Conservation (phyloP, 2,113 vertebrate species). For the Takifugu flavidus region DNA sequence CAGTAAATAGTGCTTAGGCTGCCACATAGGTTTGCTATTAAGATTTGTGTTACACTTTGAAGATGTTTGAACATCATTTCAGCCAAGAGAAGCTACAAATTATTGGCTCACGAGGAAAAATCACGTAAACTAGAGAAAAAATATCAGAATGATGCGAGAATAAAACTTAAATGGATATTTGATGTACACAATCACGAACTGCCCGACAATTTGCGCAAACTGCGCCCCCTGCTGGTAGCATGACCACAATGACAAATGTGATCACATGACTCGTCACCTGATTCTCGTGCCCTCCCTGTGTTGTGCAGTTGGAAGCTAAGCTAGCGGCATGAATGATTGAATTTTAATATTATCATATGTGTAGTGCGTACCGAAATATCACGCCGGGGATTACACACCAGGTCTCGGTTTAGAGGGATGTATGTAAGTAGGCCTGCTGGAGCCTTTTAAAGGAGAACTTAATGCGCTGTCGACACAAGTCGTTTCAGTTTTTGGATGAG, state of each 20-base stretch:
- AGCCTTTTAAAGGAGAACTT: not conserved
- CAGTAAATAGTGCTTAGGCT: too few relatives aligned
- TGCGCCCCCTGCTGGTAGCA: constrained; percentile 25
- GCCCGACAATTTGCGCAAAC: not conserved
- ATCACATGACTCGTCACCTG: constrained; percentile 73
- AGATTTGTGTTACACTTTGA: too few relatives aligned
- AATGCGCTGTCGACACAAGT: constrained; percentile 29
- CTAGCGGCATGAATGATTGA: constrained; percentile 9
- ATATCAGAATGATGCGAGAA: not conserved
- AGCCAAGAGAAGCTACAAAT: not conserved
- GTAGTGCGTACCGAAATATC: not conserved
- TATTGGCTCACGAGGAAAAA: not conserved
- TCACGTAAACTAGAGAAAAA: constrained; percentile 6
- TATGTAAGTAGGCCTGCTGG: not conserved
- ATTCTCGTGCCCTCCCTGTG: constrained; percentile 26
- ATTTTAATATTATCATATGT: not conserved
- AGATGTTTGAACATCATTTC: too few relatives aligned
- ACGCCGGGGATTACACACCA: accelerated
- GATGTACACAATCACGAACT: not conserved
- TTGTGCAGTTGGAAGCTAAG: constrained; percentile 14
- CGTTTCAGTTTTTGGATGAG: constrained; percentile 1
- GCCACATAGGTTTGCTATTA: too few relatives aligned
- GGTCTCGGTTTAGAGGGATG: not conserved
- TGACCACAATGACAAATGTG: not conserved
- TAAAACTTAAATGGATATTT: not conserved